Conservation (phyloP, 2,888 invertebrate species). For the Tortrix viridana region DNA sequence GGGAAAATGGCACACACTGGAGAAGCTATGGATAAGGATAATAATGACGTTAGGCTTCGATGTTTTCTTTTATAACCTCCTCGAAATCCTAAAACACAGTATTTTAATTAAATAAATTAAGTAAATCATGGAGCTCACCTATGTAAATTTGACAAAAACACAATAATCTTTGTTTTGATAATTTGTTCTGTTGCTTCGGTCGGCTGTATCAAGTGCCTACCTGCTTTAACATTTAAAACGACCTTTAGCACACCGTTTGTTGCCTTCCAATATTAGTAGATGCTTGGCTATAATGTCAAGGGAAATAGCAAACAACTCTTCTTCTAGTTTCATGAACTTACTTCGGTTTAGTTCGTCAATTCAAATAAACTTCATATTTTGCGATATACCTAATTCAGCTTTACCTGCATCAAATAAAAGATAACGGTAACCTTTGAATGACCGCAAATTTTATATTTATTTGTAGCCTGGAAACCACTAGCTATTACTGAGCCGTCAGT, state of each 20-base stretch:
- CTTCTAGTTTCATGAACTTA: neutral
- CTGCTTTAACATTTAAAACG: constrained; percentile 47
- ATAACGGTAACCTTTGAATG: constrained; percentile 17
- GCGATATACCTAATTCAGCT: neutral
- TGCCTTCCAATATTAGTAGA: constrained; percentile 24
- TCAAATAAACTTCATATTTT: neutral
- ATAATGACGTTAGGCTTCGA: too few relatives aligned
- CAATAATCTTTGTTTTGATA: too few relatives aligned
- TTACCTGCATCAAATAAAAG: neutral
- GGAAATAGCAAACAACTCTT: constrained; percentile 44
- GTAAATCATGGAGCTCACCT: too few relatives aligned
- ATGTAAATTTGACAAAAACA: too few relatives aligned
- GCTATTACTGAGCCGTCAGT: constrained; percentile 3
- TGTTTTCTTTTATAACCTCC: too few relatives aligned
- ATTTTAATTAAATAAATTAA: too few relatives aligned
- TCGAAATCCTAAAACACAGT: too few relatives aligned
- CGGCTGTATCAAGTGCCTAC: constrained; percentile 22
- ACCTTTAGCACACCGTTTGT: constrained; percentile 49
- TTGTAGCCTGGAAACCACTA: constrained; percentile 9
- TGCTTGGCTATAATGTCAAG: constrained; percentile 61
- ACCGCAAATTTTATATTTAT: constrained; percentile 20
- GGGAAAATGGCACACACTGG: constrained; percentile 36
- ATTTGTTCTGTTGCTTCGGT: neutral
- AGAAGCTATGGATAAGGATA: neutral
- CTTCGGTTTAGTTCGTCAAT: neutral